phyloP scores from a whole-genome alignment of 2,797 vertebrate genomes.

The Aulostomus chinensis region DNA sequence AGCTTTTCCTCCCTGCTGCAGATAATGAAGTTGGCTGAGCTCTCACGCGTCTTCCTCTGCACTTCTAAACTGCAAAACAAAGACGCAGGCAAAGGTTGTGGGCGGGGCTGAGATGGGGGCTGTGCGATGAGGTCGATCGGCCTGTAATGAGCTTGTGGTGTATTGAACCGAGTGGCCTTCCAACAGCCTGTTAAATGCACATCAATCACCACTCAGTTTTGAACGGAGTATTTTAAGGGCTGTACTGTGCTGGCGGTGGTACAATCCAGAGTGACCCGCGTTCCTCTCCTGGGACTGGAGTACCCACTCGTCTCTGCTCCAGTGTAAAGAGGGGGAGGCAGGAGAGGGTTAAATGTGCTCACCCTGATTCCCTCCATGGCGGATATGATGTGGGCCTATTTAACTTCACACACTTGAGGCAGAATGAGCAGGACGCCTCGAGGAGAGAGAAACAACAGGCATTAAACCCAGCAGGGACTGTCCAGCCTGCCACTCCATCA shows the following conservation, averaged over 20 bases:
- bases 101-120: no score
- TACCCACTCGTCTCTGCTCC: constrained; percentile 45
- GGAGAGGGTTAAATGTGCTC: constrained; percentile 11
- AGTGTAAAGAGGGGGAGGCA: constrained; percentile 31
- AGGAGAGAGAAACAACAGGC: constrained; percentile 55
- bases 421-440: constrained; percentile 59
- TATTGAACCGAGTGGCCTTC: constrained; percentile 46
- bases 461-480: constrained; percentile 66
- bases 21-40: constrained; percentile 6
- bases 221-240: constrained; percentile 2
- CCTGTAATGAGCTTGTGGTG: constrained; percentile 39
- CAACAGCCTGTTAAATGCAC: constrained; percentile 59
- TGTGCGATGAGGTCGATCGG: constrained; percentile 65
- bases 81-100: background rate
- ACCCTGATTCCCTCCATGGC: constrained; percentile 10
- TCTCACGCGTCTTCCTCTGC: background rate
- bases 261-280: constrained; percentile 33
- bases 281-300: constrained; percentile 42
- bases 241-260: background rate
- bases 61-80: background rate
- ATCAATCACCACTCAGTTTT: constrained; percentile 16
- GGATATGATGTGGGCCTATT: constrained; percentile 71
- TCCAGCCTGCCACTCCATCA: constrained; percentile 51
- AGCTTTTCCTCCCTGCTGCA: constrained; percentile 31
- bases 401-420: constrained; percentile 71